Base-by-base conservation (phyloP, 2,113 vertebrate species). In the Oriolus oriolus region DNA sequence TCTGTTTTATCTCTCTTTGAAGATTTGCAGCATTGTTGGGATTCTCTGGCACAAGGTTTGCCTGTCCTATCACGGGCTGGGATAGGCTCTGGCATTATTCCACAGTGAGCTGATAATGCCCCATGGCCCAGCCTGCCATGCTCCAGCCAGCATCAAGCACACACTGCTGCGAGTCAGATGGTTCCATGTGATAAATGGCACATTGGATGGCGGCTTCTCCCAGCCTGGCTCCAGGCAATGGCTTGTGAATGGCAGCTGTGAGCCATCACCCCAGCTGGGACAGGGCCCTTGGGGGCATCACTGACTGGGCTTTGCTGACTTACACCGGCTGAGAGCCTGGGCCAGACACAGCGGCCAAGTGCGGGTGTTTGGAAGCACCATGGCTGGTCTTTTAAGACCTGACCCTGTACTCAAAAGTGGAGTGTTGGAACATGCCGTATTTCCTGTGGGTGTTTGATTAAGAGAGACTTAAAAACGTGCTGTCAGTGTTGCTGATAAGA, bases 1-100 rank as follows among this genome's bases (percentile, higher is more conserved):
- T 84, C 21, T 89, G n/a, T 65, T 93, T 90, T 92, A 61, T 96
- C 74, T 75, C 70, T 79, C 96, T 92, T 90, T 88, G 93, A 91
- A 90, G 94, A 92, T 84, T 93, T 95, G 64, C 90, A 82, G 87
- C 93, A 70, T 95, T 96, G 44, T 28, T 92, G 59, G 68, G 83
- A 95, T 95, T 88, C 91, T 94, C 92, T 94, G 85, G 92, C 90
- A 47, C 17, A 27, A 93, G 82, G 79, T 96, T 87, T 91, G 84
- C 87, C 93, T 83, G 71, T 66, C 28, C 1, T 0, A 28, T 70
- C 82, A n/a, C 6, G 10, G 80, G 37, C 84, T 2, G 3, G 63
- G 44, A 77, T 44, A 63, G 82, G 79, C 85, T 92, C 66, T 90
- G 83, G 87, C 71, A 27, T 68, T 52, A 56, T 66, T 94, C 49